Evolutionary conservation across 2,797 vertebrate genomes (phyloP).

Genomic region (Anabacerthia variegaticeps): DNA sequence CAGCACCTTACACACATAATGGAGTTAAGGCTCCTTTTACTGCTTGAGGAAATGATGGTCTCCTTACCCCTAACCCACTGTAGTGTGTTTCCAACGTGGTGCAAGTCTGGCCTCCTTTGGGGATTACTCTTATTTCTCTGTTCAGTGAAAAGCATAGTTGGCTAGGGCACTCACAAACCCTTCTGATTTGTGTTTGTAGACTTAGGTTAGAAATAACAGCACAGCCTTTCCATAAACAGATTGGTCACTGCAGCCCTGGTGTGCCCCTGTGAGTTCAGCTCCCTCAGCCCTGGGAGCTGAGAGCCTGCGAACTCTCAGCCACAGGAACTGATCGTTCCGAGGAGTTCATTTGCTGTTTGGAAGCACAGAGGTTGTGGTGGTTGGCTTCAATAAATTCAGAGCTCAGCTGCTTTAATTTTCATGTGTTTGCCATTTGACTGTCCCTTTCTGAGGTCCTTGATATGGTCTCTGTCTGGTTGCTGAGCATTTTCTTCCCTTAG

Average conservation of each 20-base stretch:
- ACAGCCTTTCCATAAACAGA: neutral
- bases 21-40: neutral
- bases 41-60: neutral
- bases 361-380: neutral
- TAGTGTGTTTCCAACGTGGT: neutral
- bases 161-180: neutral
- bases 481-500: neutral
- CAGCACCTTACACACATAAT: neutral
- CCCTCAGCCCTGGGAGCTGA: neutral
- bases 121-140: neutral
- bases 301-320: neutral
- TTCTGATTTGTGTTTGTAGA: neutral
- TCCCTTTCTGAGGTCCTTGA: neutral
- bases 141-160: neutral
- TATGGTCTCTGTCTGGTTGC: neutral
- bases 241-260: accelerated
- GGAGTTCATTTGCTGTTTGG: neutral
- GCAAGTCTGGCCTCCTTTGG: neutral
- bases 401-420: neutral
- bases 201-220: neutral
- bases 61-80: neutral
- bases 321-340: accelerated
- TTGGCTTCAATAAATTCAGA: neutral
- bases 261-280: neutral
- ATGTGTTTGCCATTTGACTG: neutral